Percentiles rank a stretch among this genome's conserved stretches.
phyloP scores from a whole-genome alignment of 2,113 vertebrate genomes.

The Origma solitaria region DNA sequence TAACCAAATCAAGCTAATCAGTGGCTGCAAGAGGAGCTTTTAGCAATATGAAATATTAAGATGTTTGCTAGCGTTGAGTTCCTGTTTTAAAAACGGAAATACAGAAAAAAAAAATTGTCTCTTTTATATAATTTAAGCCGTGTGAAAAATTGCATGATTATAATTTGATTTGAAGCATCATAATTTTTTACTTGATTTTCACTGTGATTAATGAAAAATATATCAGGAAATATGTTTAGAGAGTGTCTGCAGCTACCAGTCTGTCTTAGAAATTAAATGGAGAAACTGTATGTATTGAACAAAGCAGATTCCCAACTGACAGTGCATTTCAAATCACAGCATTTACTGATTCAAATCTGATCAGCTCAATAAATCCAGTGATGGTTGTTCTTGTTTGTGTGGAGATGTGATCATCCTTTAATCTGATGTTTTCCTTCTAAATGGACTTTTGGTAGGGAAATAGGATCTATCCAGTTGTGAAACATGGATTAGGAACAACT shows the following conservation, averaged over 20 bases:
- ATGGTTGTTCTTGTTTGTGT: slow-evolving; percentile 21
- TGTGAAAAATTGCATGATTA: neutral
- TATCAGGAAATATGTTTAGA: slow-evolving; percentile 45
- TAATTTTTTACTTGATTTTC: slow-evolving; percentile 38
- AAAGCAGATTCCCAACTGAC: slow-evolving; percentile 16
- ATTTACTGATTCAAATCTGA: slow-evolving; percentile 10
- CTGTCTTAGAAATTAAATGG: neutral
- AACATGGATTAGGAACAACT: neutral
- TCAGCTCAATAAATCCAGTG: slow-evolving; percentile 18
- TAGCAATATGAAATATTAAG: neutral
- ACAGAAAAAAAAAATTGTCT: neutral
- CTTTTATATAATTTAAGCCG: neutral
- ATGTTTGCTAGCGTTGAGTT: neutral
- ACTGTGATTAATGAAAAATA: slow-evolving; percentile 16
- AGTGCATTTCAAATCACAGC: neutral
- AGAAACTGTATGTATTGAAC: slow-evolving; percentile 45
- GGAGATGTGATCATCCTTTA: neutral
- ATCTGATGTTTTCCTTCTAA: neutral
- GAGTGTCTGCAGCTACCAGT: slow-evolving; percentile 24
- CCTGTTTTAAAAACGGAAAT: neutral
- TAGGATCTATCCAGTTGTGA: neutral
- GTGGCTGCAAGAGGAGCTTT: neutral
- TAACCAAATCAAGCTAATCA: neutral
- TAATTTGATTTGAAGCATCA: neutral
- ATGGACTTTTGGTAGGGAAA: neutral